Conservation (phyloP, 2,797 vertebrate genomes). For the Anas bernieri region DNA sequence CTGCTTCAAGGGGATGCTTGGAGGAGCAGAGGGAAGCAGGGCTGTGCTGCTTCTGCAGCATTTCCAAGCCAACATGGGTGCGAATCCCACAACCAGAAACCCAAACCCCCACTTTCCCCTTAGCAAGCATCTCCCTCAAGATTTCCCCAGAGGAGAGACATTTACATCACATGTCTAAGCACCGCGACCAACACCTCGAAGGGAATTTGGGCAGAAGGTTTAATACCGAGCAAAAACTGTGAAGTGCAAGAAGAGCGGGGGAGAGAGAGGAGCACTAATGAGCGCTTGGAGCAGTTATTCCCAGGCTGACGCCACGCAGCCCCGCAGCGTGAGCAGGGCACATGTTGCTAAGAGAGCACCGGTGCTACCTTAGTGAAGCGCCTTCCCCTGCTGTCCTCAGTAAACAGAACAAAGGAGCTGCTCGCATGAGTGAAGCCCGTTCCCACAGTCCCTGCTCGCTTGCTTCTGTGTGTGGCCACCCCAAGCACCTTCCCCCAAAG, state of each 20-base stretch:
- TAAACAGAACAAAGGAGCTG: constrained; percentile 60
- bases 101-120: neutral
- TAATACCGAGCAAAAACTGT: neutral
- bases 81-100: neutral
- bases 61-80: neutral
- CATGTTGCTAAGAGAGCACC: constrained; percentile 79
- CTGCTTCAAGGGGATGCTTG: neutral
- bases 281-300: constrained; percentile 67
- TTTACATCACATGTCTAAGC: fast-evolving
- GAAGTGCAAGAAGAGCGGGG: neutral
- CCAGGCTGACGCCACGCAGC: constrained; percentile 76
- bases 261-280: constrained; percentile 45
- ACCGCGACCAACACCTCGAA: neutral
- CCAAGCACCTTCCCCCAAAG: neutral
- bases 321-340: constrained; percentile 63
- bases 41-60: neutral
- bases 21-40: fast-evolving
- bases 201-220: neutral
- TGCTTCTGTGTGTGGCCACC: neutral
- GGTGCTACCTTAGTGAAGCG: constrained; percentile 29
- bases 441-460: neutral
- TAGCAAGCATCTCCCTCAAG: neutral
- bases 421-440: neutral
- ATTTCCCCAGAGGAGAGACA: neutral
- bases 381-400: constrained; percentile 55